Base-by-base conservation (phyloP, 1,140 invertebrate genomes). In the Pemphigus obesinymphae region DNA sequence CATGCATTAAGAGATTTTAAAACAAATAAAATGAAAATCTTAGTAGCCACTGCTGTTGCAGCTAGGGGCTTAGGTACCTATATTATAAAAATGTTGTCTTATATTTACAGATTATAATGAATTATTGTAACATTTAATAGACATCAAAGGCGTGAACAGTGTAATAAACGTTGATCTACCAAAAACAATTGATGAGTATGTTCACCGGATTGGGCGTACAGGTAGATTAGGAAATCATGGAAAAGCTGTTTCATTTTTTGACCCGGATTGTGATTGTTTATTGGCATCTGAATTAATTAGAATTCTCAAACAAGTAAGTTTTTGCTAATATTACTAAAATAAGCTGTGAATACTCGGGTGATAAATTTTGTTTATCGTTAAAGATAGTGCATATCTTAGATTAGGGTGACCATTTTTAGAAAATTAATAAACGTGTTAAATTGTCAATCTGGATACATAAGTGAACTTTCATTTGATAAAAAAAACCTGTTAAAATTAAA, bases 131-230 rank as follows among this genome's bases (percentile, higher is more conserved):
- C n/a, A 37, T 43, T 83, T 53, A n/a, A 29, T 48, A 84, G 98
- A 99, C 89, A 99, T 99, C 88, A 96, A 97, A 0, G 97, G 99
- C 87, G 96, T 99, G 15, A 96, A 95, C 85, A 95, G 97, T 88
- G 97, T 98, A 73, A 97, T 98, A 85, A 98, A 99, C 88, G 98
- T 96, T 88, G 97, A 99, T 89, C 89, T 99, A 85, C 97, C 97
- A 23, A 95, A 92, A 66, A 96, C 98, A 88, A 94, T 98, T 84
- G 97, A 98, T 87, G 97, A 99, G 88, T 98, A 99, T 87, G 96
- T 98, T 80, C 97, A 99, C 89, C 92, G 97, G 84, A 98, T 99
- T 88, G 97, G 97, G 82, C 93, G 97, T 91, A 99, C 97, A 20
- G 97, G 97, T 50, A 92, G 95, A 86, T 96, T 97, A 93, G 96